Evolutionary conservation across 2,888 invertebrate species (phyloP).

Genomic region (Chesias legatella): DNA sequence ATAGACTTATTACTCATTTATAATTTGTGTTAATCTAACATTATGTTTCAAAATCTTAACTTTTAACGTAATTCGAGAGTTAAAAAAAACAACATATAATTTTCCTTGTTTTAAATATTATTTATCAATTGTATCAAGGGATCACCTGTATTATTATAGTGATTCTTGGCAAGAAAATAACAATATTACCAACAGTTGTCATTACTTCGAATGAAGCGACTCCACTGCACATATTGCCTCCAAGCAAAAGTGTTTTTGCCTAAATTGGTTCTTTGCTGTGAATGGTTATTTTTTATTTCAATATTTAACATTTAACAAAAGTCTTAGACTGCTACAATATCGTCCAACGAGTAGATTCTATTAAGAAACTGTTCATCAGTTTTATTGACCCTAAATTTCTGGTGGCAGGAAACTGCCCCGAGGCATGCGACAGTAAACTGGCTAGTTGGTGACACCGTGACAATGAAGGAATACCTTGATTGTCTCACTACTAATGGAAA

Average conservation of each 20-base stretch:
- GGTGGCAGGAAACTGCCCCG: slow-evolving; percentile 64
- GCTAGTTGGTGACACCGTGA: slow-evolving; percentile 61
- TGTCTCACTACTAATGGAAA: slow-evolving; percentile 46
- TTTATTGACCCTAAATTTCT: slow-evolving; percentile 74
- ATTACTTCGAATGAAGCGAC: slow-evolving; percentile 52
- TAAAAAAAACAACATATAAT: no score
- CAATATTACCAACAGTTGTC: slow-evolving; percentile 56
- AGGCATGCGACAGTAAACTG: slow-evolving; percentile 70
- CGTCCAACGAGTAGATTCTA: slow-evolving; percentile 43
- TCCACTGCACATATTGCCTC: slow-evolving; percentile 59
- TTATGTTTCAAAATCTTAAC: no score
- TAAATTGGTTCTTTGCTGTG: slow-evolving; percentile 50
- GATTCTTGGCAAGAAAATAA: slow-evolving; percentile 44
- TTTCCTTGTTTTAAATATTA: no score
- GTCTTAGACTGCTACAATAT: slow-evolving; percentile 28
- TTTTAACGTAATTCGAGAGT: no score
- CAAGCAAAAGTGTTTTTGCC: slow-evolving; percentile 52
- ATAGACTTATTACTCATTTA: no score
- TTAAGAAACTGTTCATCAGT: slow-evolving; percentile 73
- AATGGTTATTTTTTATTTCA: no score
- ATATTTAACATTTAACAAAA: no score
- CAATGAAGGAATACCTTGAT: slow-evolving; percentile 55
- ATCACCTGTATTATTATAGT: slow-evolving; percentile 35
- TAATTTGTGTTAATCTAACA: no score
- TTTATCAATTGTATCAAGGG: no score